Base-by-base conservation (phyloP, 2,797 vertebrate genomes). In the Gymnodraco acuticeps region DNA sequence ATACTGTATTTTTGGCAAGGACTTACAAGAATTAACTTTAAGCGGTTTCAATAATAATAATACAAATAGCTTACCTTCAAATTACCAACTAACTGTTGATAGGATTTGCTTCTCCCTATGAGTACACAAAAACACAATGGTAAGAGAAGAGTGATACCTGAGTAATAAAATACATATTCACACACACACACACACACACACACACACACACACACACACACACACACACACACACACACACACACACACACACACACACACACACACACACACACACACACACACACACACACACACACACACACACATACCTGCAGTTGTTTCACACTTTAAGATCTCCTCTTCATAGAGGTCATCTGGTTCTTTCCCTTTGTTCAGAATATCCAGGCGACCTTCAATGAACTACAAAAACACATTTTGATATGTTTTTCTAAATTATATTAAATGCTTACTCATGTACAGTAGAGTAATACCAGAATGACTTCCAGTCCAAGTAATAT, bases 261-360 rank as follows among this genome's bases (percentile, higher is more conserved):
- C 33, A 45, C 45, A 56, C 60, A 66, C n/a, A 76, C 50, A 38
- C 66, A 56, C 60, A 23, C 20, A 59, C 56, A 71, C 6, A 0
- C 14, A 42, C 45, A 61, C n/a, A 63, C 12, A 19, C 10, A 33
- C 3, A 41, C 14, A 65, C 2, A 38, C 10, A 63, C 0, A 59
- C 20, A 55, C 2, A 70, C 9, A 81, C 92, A 84, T 70, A 97
- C 96, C 96, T 86, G 94, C 88, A 66, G 91, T 87, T 10, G 85
- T 67, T 51, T 90, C 93, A 64, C 91, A 94, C 68, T 91, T 92
- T 3, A 92, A 84, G 61, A 97, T 95, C 73, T 97, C 96, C 59
- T 97, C 95, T 78, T 98, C 97, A 62, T 97, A 97, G n/a, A 95
- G 87, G 47, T 98, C 97, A 2, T 95, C 94, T 58, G 95, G 96